These are phyloP conservation scores for Lochmaea crataegi DNA, from an alignment of 2,888 invertebrate species.

Conservation along the genomic window DNA sequence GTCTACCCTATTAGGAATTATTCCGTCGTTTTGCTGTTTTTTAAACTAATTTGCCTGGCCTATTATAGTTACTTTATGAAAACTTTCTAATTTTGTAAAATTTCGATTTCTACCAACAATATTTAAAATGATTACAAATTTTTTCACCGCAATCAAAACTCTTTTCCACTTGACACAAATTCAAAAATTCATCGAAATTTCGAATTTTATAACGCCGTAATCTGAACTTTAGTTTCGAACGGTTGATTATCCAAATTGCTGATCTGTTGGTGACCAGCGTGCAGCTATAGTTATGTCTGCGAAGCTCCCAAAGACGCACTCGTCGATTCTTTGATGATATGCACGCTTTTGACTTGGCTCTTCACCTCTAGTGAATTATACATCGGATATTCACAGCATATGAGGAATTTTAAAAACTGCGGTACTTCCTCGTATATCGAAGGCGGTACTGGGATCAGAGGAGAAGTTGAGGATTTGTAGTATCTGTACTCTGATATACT, in stretches of 20 bases:
- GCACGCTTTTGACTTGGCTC: slow-evolving; percentile 62
- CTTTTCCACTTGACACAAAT: no score
- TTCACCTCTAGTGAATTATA: slow-evolving; percentile 82
- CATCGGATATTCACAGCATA: slow-evolving; percentile 91
- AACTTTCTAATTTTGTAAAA: not conserved
- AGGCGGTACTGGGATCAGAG: slow-evolving; percentile 89
- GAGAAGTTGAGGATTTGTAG: slow-evolving; percentile 90
- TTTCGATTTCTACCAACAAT: not conserved
- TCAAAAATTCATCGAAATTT: no score
- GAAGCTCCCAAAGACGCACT: slow-evolving; percentile 78
- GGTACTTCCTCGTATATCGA: slow-evolving; percentile 90
- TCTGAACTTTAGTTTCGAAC: slow-evolving; percentile 49
- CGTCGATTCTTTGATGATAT: slow-evolving; percentile 76
- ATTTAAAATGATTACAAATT: not conserved
- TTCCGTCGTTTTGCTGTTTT: no score
- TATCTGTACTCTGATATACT: slow-evolving; percentile 87
- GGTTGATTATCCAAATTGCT: slow-evolving; percentile 43
- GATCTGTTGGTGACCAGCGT: slow-evolving; percentile 59
- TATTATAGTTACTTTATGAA: not conserved
- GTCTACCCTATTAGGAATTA: no score
- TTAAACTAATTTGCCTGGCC: not conserved
- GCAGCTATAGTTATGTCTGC: slow-evolving; percentile 77
- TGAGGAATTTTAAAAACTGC: slow-evolving; percentile 80
- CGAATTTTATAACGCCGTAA: slow-evolving; percentile 49
- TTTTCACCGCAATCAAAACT: no score